Base-by-base conservation (phyloP, 1,140 invertebrate species). In the Arion vulgaris region DNA sequence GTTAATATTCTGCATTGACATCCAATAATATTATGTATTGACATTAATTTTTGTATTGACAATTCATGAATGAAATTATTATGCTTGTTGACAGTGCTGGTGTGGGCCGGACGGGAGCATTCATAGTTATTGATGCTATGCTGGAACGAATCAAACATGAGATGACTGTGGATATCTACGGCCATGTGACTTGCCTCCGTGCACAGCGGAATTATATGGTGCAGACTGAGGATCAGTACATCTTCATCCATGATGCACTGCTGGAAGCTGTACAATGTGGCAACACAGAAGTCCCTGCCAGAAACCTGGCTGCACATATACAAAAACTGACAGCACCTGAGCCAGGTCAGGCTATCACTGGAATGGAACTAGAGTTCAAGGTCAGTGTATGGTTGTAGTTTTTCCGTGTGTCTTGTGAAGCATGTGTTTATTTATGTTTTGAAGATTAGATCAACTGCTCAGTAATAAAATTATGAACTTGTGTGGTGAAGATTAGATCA, bases 71-170 rank as follows among this genome's bases (percentile, higher is more conserved):
- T n/a, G n/a, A n/a, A n/a, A n/a, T n/a, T n/a, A n/a, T n/a, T n/a
- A n/a, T n/a, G n/a, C n/a, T 45, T 66, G 5, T 2, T 66, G 19
- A 66, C 92, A 98, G 97, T 88, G 98, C 98, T 53, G 98, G 98
- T 26, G 98, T 99, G 71, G 98, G 98, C 19, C 95, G 98, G 83
- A 99, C 98, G n/a, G 98, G 98, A 83, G 92, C 92, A 83, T 99
- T 99, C 92, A 99, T 99, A 86, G 98, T 99, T 0, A 99, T 99
- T 85, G 99, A 99, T 91, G 98, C 98, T 0, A 99, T 99, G 98
- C 93, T 99, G 83, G 98, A 99, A 89, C 94, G 98, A 68, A 91
- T 93, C 51, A 90, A 91, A 86, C 96, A 99, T 91, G 98, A 99
- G 90, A 98, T 98, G 90, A 98, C 97, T 78, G 96, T 99, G 15